A percentile compares a stretch with the other conserved stretches of the same genome.
These are phyloP conservation scores for Rhagoletis pomonella DNA, from an alignment of 1,140 invertebrate species.

Conservation along the genomic window DNA sequence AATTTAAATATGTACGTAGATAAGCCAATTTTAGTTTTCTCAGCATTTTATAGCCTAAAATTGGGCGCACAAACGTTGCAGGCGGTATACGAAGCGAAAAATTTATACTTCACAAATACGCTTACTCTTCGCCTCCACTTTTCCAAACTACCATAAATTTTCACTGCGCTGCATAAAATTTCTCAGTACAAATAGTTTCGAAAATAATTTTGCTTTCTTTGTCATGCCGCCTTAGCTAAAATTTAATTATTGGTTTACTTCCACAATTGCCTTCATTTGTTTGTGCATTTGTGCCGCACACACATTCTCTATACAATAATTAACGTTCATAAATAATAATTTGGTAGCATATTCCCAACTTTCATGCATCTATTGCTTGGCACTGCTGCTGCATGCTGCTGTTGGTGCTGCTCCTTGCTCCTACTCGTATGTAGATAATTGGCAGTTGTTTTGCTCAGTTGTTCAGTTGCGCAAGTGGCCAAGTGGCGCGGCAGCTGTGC, in stretches of 20 bases:
- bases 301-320: slow-evolving; percentile 11
- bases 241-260: slow-evolving; percentile 50
- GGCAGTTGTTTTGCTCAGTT: slow-evolving; percentile 23
- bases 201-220: background rate
- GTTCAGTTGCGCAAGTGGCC: background rate
- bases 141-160: background rate
- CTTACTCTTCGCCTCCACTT: background rate
- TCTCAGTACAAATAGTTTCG: background rate
- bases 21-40: too few relatives aligned
- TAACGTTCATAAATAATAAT: slow-evolving; percentile 53
- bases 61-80: too few relatives aligned
- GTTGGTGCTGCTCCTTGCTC: background rate
- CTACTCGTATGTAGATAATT: background rate
- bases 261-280: background rate
- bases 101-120: too few relatives aligned
- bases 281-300: background rate
- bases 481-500: slow-evolving; percentile 34
- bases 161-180: background rate
- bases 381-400: background rate
- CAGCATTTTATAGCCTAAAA: too few relatives aligned
- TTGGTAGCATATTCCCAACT: slow-evolving; percentile 37
- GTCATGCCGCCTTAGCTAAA: slow-evolving; percentile 19
- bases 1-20: too few relatives aligned
- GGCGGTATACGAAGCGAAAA: too few relatives aligned
- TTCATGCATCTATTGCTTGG: background rate